Evolutionary conservation across 2,113 vertebrate species (phyloP).

Genomic region (Oophaga pumilio): DNA sequence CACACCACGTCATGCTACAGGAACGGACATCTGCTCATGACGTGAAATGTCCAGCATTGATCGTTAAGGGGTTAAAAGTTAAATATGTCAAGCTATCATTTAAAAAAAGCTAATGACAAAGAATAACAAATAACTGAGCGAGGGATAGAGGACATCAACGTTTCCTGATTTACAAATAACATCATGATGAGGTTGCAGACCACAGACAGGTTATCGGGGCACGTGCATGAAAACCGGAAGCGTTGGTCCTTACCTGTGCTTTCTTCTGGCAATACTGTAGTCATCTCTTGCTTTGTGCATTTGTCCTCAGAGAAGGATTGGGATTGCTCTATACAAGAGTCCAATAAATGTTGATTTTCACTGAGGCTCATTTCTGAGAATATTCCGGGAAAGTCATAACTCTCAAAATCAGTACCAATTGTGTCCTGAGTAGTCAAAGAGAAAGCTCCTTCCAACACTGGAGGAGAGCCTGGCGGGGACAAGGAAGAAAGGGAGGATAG

Average conservation of each 20-base stretch:
- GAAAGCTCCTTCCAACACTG: conserved; percentile 74
- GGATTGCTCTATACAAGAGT: conserved; percentile 65
- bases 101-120: not conserved
- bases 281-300: conserved; percentile 63
- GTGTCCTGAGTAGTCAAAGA: conserved; percentile 70
- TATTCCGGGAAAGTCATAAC: conserved; percentile 68
- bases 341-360: conserved; percentile 68
- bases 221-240: not conserved
- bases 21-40: no score
- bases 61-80: no score
- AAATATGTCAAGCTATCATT: no score
- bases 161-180: no score
- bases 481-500: conserved; percentile 83
- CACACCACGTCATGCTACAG: no score
- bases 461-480: conserved; percentile 80
- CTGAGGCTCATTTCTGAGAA: conserved; percentile 70
- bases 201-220: not conserved
- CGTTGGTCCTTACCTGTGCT: conserved; percentile 67
- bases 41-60: no score
- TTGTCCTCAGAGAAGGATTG: conserved; percentile 65
- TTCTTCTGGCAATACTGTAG: conserved; percentile 66
- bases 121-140: not conserved
- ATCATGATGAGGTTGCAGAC: not conserved
- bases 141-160: not conserved
- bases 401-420: conserved; percentile 72